phyloP scores from a whole-genome alignment of 2,797 vertebrate genomes.

The Austrolebias charrua region DNA sequence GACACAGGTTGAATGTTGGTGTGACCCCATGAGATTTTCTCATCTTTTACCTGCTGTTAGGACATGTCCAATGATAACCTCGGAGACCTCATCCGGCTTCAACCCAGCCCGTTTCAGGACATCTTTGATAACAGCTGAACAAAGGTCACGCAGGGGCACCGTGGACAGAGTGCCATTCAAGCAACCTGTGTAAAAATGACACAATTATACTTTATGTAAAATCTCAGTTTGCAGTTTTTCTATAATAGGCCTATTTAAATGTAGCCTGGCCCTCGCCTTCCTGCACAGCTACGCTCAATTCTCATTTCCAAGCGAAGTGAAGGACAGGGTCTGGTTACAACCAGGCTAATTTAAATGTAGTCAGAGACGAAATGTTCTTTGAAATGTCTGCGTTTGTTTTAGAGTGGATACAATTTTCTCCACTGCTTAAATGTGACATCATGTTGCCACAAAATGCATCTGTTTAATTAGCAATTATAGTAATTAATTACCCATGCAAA shows the following conservation, averaged over 20 bases:
- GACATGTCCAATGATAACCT: slow-evolving; percentile 95
- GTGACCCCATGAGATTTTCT: background rate
- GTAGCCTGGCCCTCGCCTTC: too few species aligned
- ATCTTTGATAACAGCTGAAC: slow-evolving; percentile 86
- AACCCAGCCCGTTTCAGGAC: slow-evolving; percentile 83
- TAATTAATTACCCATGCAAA: background rate
- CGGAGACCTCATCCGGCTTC: slow-evolving; percentile 88
- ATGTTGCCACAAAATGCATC: too few species aligned
- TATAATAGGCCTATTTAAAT: too few species aligned
- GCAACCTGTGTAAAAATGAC: slow-evolving; percentile 77
- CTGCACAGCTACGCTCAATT: too few species aligned
- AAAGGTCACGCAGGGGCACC: slow-evolving; percentile 83
- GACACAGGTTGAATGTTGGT: background rate
- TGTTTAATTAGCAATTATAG: background rate
- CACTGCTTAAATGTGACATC: too few species aligned
- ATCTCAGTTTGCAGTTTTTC: too few species aligned
- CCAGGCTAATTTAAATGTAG: too few species aligned
- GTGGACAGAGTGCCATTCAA: slow-evolving; percentile 87
- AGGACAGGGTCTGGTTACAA: too few species aligned
- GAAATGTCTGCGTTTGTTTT: background rate
- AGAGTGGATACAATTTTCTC: too few species aligned
- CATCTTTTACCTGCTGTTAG: slow-evolving; percentile 86
- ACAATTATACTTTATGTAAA: background rate
- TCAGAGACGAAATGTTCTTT: background rate
- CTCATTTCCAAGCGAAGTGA: too few species aligned